phyloP scores from a whole-genome alignment of 2,888 invertebrate genomes.

The Diarsia brunnea region DNA sequence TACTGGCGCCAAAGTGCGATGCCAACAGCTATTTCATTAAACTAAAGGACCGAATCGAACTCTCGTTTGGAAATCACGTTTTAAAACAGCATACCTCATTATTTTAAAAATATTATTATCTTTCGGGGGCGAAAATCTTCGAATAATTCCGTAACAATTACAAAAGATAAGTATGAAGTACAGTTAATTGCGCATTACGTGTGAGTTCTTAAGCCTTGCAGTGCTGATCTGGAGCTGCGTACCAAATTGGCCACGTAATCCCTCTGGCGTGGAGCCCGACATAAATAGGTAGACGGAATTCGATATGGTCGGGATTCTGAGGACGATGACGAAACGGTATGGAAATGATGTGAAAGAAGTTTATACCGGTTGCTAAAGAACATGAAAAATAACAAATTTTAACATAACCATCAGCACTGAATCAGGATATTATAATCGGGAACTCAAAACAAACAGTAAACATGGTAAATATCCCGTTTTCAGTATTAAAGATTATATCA shows the following conservation, averaged over 20 bases:
- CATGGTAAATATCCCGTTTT: no score
- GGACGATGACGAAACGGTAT: conserved; percentile 36
- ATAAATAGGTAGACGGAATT: conserved; percentile 62
- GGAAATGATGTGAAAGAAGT: conserved; percentile 11
- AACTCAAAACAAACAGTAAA: no score
- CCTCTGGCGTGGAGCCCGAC: conserved; percentile 56
- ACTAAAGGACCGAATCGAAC: background rate
- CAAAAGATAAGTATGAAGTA: background rate
- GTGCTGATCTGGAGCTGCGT: conserved; percentile 63
- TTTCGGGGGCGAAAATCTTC: background rate
- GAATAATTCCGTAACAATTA: background rate
- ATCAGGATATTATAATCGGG: no score
- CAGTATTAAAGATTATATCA: no score
- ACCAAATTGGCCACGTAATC: conserved; percentile 72
- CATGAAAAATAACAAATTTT: background rate
- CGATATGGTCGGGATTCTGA: conserved; percentile 49
- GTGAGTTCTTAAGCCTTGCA: conserved; percentile 46
- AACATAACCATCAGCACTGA: no score
- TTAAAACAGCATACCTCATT: background rate
- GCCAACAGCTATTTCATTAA: background rate
- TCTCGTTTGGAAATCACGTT: background rate
- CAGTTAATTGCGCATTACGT: conserved; percentile 50
- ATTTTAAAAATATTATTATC: background rate
- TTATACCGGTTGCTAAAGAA: background rate
- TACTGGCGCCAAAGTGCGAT: background rate